Evolutionary conservation across 1,140 invertebrate species (phyloP).

Genomic region (Campoletis sonorensis): DNA sequence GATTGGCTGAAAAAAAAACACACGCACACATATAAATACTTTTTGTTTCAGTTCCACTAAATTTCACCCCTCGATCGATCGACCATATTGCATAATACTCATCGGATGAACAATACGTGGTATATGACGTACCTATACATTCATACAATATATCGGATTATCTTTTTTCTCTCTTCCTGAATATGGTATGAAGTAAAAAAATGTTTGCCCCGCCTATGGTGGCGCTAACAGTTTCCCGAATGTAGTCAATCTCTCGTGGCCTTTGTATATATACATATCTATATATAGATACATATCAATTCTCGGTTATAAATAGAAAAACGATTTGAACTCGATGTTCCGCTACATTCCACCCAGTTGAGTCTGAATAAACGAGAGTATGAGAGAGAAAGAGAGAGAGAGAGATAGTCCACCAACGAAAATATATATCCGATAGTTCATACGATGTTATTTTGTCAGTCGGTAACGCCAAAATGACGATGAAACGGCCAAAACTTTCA

Average conservation of each 20-base stretch:
- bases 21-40: not conserved
- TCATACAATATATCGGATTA: slow-evolving; percentile 27
- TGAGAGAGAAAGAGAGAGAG: slow-evolving; percentile 9
- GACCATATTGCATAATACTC: slow-evolving; percentile 9
- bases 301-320: slow-evolving; percentile 42
- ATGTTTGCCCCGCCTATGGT: slow-evolving; percentile 29
- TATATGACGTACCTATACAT: not conserved
- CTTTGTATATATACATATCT: not conserved
- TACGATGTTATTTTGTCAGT: not conserved
- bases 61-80: not conserved
- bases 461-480: slow-evolving; percentile 36
- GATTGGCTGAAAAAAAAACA: too few relatives aligned
- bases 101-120: not conserved
- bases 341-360: slow-evolving; percentile 46
- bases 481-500: slow-evolving; percentile 16
- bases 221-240: slow-evolving; percentile 30
- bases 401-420: slow-evolving; percentile 14
- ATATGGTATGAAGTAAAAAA: slow-evolving; percentile 40
- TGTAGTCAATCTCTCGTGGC: slow-evolving; percentile 35
- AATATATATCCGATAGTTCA: slow-evolving; percentile 21
- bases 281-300: slow-evolving; percentile 20
- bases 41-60: not conserved
- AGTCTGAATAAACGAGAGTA: slow-evolving; percentile 32
- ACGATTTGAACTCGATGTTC: slow-evolving; percentile 46
- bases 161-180: slow-evolving; percentile 22